These are phyloP conservation scores for Paratilapia polleni DNA, from an alignment of 2,113 vertebrate species.

Conservation along the genomic window DNA sequence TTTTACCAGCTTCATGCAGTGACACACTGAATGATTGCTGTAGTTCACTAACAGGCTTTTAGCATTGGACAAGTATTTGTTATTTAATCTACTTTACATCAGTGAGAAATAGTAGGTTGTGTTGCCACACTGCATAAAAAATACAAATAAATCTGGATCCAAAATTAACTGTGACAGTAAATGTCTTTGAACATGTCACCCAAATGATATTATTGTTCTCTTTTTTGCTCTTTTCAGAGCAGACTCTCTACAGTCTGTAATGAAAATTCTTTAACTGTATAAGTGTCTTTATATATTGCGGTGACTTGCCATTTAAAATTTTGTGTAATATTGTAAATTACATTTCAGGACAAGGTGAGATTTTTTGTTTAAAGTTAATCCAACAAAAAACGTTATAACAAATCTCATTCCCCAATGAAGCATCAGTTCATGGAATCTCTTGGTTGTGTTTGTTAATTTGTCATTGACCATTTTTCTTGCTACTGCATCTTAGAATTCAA, in stretches of 20 bases:
- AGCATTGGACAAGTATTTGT: slow-evolving; percentile 19
- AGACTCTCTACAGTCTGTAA: background rate
- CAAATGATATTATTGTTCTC: background rate
- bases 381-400: too few relatives aligned
- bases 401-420: too few relatives aligned
- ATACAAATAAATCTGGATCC: slow-evolving; percentile 21
- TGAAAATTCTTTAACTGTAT: background rate
- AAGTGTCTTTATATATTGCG: background rate
- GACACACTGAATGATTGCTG: slow-evolving; percentile 32
- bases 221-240: background rate
- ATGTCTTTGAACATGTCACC: slow-evolving; percentile 18
- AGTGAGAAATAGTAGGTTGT: background rate
- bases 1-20: background rate
- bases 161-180: background rate
- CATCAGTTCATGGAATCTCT: background rate
- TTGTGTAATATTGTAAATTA: background rate
- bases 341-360: background rate
- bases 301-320: background rate
- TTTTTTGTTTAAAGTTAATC: background rate
- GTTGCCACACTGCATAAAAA: slow-evolving; percentile 16
- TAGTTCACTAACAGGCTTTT: slow-evolving; percentile 36
- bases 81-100: slow-evolving; percentile 25
- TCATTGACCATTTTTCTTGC: background rate
- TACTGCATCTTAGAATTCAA: background rate
- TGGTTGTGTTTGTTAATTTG: background rate